Percentiles rank a stretch among this genome's conserved stretches.
Evolutionary conservation across 2,888 invertebrate genomes (phyloP).

Genomic region (Cataglyphis cursor): DNA sequence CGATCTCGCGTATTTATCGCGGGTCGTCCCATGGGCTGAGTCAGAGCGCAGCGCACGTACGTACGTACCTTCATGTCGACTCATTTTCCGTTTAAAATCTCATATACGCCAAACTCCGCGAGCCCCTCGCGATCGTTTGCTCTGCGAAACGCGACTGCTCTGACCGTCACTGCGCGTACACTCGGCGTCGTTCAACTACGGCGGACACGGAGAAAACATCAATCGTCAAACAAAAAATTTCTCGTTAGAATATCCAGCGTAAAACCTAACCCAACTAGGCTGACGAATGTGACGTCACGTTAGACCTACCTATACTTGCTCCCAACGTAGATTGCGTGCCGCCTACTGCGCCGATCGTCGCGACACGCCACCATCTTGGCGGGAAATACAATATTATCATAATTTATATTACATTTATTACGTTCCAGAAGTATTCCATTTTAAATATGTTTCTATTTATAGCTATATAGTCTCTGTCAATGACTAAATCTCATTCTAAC

Average conservation of each 20-base stretch:
- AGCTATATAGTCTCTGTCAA: too few relatives aligned
- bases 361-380: conserved; percentile 6
- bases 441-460: too few relatives aligned
- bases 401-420: too few relatives aligned
- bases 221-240: conserved; percentile 90
- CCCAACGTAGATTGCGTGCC: conserved; percentile 73
- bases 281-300: conserved; percentile 87
- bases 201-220: conserved; percentile 88
- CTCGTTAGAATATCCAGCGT: conserved; percentile 90
- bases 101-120: conserved; percentile 85
- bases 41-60: conserved; percentile 66
- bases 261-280: conserved; percentile 92
- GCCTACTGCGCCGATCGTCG: conserved; percentile 34
- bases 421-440: too few relatives aligned
- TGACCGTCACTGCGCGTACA: conserved; percentile 78
- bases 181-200: conserved; percentile 88
- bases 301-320: conserved; percentile 75
- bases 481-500: too few relatives aligned
- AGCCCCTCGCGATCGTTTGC: conserved; percentile 81
- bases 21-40: conserved; percentile 60
- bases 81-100: conserved; percentile 90
- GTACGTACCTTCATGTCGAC: conserved; percentile 97
- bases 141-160: conserved; percentile 75
- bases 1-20: conserved; percentile 25
- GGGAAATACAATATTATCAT: conserved; percentile 60